Evolutionary conservation across 2,113 vertebrate genomes (phyloP), one percentile per base, ranked within the genome.

Genomic region (Hippocampus guttulatus): DNA sequence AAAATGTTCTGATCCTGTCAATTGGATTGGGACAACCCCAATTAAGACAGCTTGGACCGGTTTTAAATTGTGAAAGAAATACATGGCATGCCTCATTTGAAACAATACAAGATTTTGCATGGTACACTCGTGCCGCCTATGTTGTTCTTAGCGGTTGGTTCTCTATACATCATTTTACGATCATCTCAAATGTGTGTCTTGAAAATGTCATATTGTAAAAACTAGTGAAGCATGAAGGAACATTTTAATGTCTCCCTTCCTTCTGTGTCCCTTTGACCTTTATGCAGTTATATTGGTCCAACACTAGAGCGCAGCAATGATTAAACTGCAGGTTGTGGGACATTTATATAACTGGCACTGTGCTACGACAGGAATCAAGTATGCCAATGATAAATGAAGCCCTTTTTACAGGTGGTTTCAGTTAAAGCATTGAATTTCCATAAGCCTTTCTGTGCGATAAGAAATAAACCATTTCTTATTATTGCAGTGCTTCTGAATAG

Each of bases 221-320:
- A 40, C 30, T 76, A 38, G 21, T 55, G 8, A 55, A 3, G n/a
- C 10, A n/a, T 21, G 9, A 23, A 9, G 8, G 21, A 51, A n/a
- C 21, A 11, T 40, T 63, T 27, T 8, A 57, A 43, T 57, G 21
- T n/a, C 20, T 65, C 11, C 38, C 62, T 74, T 75, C 38, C 62
- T 74, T 75, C 40, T 40, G 12, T 30, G 30, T 62, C 78, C 69
- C 15, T 85, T 86, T 88, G 87, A 89, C 87, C 77, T 88, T 78
- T 82, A 23, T 78, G 85, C 77, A 85, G 75, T 65, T 78, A 54
- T 23, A n/a, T 1, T 1, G 21, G 23, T 62, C 16, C 27, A 83
- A 49, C 91, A 78, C 82, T 83, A 91, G 91, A 87, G 87, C 23
- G 86, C 89, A 88, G 88, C 81, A 86, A 27, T 43, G 74, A 49